Evolutionary conservation across 2,797 vertebrate species (phyloP).

Genomic region (Sebastiscus tertius): DNA sequence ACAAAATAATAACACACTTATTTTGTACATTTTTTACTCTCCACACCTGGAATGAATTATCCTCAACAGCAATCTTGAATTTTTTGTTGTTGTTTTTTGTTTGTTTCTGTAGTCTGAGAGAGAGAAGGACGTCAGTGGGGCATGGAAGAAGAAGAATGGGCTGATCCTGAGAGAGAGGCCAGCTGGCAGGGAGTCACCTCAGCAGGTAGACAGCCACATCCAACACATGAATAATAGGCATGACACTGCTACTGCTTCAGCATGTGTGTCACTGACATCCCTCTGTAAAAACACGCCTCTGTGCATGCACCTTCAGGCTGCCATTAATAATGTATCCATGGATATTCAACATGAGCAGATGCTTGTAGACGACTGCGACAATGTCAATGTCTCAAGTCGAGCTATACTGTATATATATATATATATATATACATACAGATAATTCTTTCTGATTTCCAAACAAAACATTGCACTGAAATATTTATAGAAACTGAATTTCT

Average conservation of each 20-base stretch:
- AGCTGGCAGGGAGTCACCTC: conserved; percentile 81
- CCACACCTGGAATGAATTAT: background rate
- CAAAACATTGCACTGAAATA: conserved; percentile 31
- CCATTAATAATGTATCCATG: conserved; percentile 46
- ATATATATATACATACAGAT: background rate
- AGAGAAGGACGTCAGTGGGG: conserved; percentile 61
- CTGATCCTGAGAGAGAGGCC: conserved; percentile 80
- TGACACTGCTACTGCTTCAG: background rate
- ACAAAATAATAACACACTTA: background rate
- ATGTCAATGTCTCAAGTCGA: background rate
- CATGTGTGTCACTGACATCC: conserved; percentile 20
- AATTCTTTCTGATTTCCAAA: background rate
- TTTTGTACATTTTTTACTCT: background rate
- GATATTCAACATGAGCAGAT: conserved; percentile 33
- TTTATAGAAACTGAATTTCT: conserved; percentile 35
- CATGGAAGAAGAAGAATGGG: conserved; percentile 80
- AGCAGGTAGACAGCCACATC: conserved; percentile 67
- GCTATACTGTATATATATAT: background rate
- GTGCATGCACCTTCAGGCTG: conserved; percentile 1
- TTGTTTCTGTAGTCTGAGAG: conserved; percentile 61
- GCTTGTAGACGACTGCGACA: background rate
- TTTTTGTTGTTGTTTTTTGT: background rate
- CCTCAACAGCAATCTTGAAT: background rate
- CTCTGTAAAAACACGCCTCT: conserved; percentile 20
- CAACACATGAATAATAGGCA: conserved; percentile 38